A percentile compares a stretch with the other conserved stretches of the same genome.
Evolutionary conservation across 2,888 invertebrate species (phyloP).

Genomic region (Dendrolimus houi): DNA sequence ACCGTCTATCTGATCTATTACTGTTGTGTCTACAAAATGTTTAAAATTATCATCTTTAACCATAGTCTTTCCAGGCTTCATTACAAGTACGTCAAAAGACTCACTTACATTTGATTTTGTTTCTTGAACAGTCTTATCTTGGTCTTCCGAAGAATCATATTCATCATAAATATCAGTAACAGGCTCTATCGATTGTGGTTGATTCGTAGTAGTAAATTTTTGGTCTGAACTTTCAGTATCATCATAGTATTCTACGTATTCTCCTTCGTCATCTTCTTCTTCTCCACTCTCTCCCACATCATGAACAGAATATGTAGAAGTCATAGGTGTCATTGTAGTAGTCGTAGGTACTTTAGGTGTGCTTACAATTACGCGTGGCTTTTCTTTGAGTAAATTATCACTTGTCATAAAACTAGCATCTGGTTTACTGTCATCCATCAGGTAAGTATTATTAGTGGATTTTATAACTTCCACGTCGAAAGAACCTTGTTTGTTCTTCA

Average conservation of each 20-base stretch:
- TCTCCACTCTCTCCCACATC: conserved; percentile 38
- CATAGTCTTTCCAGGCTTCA: conserved; percentile 70
- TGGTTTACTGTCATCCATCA: conserved; percentile 53
- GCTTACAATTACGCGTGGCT: conserved; percentile 20
- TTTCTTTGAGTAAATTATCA: conserved; percentile 47
- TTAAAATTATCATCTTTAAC: conserved; percentile 77
- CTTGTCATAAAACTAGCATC: conserved; percentile 60
- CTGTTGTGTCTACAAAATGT: conserved; percentile 75
- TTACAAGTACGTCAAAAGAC: conserved; percentile 73
- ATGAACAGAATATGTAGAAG: conserved; percentile 22
- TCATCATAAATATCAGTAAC: conserved; percentile 62
- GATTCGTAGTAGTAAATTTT: conserved; percentile 42
- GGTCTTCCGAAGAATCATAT: conserved; percentile 59
- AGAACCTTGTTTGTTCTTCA: conserved; percentile 63
- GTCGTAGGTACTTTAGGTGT: conserved; percentile 19
- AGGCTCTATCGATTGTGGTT: conserved; percentile 35
- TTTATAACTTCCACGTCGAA: conserved; percentile 75
- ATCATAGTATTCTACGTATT: conserved; percentile 59
- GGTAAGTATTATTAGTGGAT: conserved; percentile 45
- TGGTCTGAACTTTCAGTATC: conserved; percentile 47
- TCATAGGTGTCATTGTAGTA: conserved; percentile 19
- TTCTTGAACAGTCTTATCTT: conserved; percentile 34
- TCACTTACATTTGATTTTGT: conserved; percentile 34
- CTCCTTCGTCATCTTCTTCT: conserved; percentile 45
- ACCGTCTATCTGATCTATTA: conserved; percentile 70